Percentiles rank a stretch among this genome's conserved stretches.
These are phyloP conservation scores for Harpagus bidentatus DNA, from an alignment of 2,113 vertebrate species.

Conservation along the genomic window DNA sequence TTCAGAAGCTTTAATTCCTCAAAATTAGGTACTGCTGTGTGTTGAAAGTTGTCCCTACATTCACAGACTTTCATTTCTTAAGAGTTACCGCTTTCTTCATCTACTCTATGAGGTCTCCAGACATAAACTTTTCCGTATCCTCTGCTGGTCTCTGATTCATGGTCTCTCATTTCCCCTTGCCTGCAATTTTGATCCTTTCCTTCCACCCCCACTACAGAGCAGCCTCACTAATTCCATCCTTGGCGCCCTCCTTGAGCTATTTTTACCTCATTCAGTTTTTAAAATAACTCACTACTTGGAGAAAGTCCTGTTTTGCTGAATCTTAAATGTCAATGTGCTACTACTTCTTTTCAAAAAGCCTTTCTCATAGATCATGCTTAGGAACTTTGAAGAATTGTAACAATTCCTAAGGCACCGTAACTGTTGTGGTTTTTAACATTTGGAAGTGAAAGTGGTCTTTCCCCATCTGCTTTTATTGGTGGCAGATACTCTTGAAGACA, in stretches of 20 bases:
- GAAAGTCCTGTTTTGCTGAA: not conserved
- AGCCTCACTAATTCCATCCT: conserved; percentile 3
- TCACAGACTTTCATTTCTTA: not conserved
- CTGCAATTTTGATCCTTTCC: not conserved
- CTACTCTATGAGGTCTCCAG: not conserved
- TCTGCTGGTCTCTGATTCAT: not conserved
- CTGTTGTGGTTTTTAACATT: not conserved
- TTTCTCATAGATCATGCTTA: not conserved
- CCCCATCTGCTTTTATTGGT: not conserved
- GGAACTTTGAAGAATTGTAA: not conserved
- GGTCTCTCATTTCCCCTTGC: not conserved
- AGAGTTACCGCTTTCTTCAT: not conserved
- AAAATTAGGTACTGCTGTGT: not conserved
- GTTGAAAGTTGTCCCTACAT: not conserved
- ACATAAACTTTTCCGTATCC: not conserved
- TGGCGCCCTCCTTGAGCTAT: not conserved
- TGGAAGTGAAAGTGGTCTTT: not conserved
- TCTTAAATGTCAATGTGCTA: not conserved
- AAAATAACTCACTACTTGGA: not conserved
- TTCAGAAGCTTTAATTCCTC: not conserved
- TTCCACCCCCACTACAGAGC: not conserved
- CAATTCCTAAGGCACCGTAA: not conserved
- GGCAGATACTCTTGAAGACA: not conserved
- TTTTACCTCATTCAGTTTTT: conserved; percentile 14
- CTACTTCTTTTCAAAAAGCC: not conserved